Percentiles rank a stretch among this genome's conserved stretches.
Conservation (phyloP, 2,888 invertebrate genomes). For the Aleiodes alternator region DNA sequence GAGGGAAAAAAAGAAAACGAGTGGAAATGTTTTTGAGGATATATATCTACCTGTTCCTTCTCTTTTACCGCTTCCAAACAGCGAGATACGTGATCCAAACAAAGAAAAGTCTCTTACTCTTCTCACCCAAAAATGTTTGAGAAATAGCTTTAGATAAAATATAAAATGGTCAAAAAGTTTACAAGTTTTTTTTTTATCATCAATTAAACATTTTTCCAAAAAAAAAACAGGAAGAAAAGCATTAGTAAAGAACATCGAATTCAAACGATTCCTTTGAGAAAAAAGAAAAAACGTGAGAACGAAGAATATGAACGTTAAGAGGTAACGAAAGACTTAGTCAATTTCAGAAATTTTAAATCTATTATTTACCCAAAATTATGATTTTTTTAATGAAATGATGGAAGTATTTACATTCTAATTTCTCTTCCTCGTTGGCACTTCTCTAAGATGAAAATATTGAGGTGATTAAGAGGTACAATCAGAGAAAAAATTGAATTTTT, state of each 20-base stretch:
- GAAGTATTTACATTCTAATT: too few relatives aligned
- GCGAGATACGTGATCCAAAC: conserved; percentile 6
- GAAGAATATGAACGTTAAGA: too few relatives aligned
- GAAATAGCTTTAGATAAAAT: neutral
- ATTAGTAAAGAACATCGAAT: neutral
- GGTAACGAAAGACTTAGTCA: neutral
- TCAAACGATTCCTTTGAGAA: neutral
- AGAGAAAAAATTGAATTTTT: too few relatives aligned
- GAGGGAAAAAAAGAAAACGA: neutral
- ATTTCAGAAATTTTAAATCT: neutral
- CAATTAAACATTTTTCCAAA: conserved; percentile 1
- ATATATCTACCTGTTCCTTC: neutral
- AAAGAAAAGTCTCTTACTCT: neutral
- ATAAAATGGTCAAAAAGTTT: conserved; percentile 3
- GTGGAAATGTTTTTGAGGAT: conserved; percentile 5
- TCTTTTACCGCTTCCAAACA: neutral
- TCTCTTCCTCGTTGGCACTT: too few relatives aligned
- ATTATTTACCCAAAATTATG: too few relatives aligned
- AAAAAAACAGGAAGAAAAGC: neutral
- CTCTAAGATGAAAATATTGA: too few relatives aligned
- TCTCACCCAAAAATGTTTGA: neutral
- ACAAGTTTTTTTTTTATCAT: neutral
- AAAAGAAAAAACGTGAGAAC: neutral
- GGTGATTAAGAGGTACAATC: too few relatives aligned
- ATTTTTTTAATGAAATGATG: too few relatives aligned